A percentile compares a stretch with the other conserved stretches of the same genome.
Evolutionary conservation across 2,113 vertebrate genomes (phyloP).

Genomic region (Rhea americana): DNA sequence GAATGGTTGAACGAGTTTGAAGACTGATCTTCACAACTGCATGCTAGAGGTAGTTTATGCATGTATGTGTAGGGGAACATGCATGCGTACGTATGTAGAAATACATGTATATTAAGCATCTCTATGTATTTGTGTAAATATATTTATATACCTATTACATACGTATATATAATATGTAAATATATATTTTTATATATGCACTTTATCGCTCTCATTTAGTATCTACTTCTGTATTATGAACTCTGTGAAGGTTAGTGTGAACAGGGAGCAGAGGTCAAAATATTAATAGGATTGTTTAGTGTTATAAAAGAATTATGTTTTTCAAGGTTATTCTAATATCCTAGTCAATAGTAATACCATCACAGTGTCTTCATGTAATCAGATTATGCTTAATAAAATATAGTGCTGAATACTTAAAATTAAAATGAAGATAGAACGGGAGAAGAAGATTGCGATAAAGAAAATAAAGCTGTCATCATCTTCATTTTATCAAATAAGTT

Average conservation of each 20-base stretch:
- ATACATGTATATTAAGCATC: neutral
- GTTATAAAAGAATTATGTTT: constrained; percentile 38
- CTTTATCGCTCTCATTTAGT: neutral
- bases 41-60: neutral
- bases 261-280: constrained; percentile 15
- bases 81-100: neutral
- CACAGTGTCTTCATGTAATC: constrained; percentile 44
- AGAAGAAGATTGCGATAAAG: constrained; percentile 57
- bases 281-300: constrained; percentile 52
- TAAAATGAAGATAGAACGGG: constrained; percentile 60
- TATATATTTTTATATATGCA: neutral
- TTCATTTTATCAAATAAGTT: constrained; percentile 64
- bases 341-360: constrained; percentile 60
- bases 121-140: neutral
- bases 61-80: neutral
- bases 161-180: neutral
- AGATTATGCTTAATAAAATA: constrained; percentile 57
- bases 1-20: neutral
- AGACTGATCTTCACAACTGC: neutral
- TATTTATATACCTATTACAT: neutral
- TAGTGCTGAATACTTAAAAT: constrained; percentile 54
- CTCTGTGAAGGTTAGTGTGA: neutral
- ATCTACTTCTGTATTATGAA: neutral
- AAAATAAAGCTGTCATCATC: constrained; percentile 62
- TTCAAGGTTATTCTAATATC: constrained; percentile 66